Conservation (phyloP, 1,140 invertebrate genomes). For the Musca domestica region DNA sequence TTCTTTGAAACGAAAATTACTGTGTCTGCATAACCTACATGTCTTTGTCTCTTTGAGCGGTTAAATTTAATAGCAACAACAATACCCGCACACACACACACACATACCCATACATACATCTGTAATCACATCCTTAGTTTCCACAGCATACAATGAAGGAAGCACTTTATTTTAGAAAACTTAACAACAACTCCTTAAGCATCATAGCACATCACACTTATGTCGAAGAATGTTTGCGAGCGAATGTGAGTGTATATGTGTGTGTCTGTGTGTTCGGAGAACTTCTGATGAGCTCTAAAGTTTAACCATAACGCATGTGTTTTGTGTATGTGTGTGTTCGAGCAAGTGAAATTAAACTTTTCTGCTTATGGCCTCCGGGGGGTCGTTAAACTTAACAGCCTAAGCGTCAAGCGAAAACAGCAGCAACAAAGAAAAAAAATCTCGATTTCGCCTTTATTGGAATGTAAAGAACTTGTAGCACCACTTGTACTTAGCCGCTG, state of each 20-base stretch:
- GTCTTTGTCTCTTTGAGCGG: no score
- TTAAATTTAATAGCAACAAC: no score
- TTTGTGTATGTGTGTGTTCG: background rate
- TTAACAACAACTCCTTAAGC: slow-evolving; percentile 4
- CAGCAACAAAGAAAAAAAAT: background rate
- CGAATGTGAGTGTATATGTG: no score
- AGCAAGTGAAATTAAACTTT: slow-evolving; percentile 24
- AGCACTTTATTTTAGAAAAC: no score
- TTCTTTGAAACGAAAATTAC: no score
- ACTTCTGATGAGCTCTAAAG: background rate
- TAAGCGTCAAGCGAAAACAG: slow-evolving; percentile 3
- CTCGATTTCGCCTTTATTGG: slow-evolving; percentile 12
- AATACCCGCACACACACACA: no score
- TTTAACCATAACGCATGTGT: slow-evolving; percentile 4
- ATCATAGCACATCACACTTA: background rate
- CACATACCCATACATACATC: no score
- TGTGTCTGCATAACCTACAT: no score
- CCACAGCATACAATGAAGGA: no score
- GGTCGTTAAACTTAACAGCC: slow-evolving; percentile 30
- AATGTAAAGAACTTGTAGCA: slow-evolving; percentile 17
- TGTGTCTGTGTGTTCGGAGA: background rate
- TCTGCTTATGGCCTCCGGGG: slow-evolving; percentile 24
- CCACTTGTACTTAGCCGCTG: no score
- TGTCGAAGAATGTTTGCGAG: background rate
- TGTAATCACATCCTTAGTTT: no score